These are phyloP conservation scores for Psophia crepitans DNA, from an alignment of 2,113 vertebrate genomes.

Conservation along the genomic window DNA sequence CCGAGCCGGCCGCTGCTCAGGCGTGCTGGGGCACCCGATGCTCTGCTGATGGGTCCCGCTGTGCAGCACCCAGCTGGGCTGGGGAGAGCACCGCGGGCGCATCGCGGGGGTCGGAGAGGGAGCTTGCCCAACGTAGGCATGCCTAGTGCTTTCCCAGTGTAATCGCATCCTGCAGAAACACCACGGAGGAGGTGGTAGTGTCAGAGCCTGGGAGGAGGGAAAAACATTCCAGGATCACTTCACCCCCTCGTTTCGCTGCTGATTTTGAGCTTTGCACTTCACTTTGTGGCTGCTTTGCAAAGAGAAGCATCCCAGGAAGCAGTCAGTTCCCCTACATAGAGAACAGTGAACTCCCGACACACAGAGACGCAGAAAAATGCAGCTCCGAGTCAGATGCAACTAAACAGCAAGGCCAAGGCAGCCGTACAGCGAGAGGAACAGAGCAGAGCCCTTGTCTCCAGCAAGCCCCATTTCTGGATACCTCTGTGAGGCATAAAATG, in stretches of 20 bases:
- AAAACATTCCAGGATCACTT: not conserved
- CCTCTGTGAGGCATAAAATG: not conserved
- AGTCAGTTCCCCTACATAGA: accelerated
- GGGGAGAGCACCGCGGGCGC: not conserved
- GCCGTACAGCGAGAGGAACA: accelerated
- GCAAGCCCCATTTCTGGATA: not conserved
- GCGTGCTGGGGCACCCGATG: not conserved
- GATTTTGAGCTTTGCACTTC: not conserved
- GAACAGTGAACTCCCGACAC: not conserved
- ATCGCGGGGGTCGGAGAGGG: not conserved
- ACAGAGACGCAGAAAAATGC: accelerated
- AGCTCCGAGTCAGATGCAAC: not conserved
- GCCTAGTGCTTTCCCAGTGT: not conserved
- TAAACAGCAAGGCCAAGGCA: not conserved
- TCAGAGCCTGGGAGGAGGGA: not conserved
- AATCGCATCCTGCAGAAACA: not conserved
- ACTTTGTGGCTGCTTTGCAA: not conserved
- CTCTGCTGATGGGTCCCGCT: accelerated
- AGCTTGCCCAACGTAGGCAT: not conserved
- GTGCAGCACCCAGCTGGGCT: not conserved
- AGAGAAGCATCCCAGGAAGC: not conserved
- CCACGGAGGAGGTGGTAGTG: accelerated
- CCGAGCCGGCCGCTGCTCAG: accelerated
- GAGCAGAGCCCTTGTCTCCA: not conserved
- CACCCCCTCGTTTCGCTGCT: not conserved